phyloP scores from a whole-genome alignment of 1,140 invertebrate genomes.

The Drosophila santomea region DNA sequence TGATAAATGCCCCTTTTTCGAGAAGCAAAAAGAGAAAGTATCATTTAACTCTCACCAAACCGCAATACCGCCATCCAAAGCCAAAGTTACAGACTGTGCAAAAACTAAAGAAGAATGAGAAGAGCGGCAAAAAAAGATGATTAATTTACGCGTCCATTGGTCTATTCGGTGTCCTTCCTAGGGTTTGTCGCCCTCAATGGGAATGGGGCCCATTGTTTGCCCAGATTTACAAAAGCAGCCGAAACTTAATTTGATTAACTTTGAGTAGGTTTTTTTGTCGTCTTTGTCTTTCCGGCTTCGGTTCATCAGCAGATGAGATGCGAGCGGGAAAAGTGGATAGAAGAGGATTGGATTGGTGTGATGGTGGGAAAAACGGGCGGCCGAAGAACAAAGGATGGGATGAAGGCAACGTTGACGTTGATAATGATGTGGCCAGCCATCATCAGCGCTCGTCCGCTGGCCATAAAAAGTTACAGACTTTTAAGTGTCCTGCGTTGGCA shows the following conservation, averaged over 20 bases:
- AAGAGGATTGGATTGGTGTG: constrained; percentile 13
- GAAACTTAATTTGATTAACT: constrained; percentile 82
- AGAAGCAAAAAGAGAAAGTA: constrained; percentile 17
- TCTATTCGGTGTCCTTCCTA: constrained; percentile 48
- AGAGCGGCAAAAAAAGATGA: constrained; percentile 65
- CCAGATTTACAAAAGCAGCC: constrained; percentile 55
- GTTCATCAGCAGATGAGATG: constrained; percentile 56
- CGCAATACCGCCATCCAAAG: constrained; percentile 28
- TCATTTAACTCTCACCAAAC: constrained; percentile 39
- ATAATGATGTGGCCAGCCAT: constrained; percentile 72
- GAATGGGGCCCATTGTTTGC: constrained; percentile 54
- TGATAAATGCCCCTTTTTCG: neutral
- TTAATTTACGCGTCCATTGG: constrained; percentile 72
- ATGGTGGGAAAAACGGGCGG: constrained; percentile 9
- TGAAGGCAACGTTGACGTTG: constrained; percentile 40
- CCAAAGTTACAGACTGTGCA: constrained; percentile 31
- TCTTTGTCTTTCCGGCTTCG: constrained; percentile 66
- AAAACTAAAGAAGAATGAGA: constrained; percentile 5
- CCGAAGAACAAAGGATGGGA: neutral
- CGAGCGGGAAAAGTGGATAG: constrained; percentile 14
- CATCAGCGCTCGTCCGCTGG: constrained; percentile 51
- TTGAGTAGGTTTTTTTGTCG: constrained; percentile 58
- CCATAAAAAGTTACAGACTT: constrained; percentile 56
- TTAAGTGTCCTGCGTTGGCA: constrained; percentile 64
- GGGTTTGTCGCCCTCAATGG: constrained; percentile 13